Evolutionary conservation across 2,113 vertebrate genomes (phyloP).

Genomic region (Xenopus borealis): DNA sequence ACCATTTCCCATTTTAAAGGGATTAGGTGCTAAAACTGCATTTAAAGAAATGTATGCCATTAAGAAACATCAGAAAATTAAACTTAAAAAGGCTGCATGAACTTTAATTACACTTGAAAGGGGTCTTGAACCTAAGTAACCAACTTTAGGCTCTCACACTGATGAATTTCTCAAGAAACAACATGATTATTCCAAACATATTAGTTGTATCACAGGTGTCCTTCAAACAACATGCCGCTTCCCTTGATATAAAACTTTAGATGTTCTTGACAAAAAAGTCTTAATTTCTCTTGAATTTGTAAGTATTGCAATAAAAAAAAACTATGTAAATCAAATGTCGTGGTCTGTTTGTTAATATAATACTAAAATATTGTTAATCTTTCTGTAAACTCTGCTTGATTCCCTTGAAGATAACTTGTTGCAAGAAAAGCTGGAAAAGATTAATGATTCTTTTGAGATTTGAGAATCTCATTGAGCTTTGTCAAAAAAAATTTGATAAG

Average conservation of each 20-base stretch:
- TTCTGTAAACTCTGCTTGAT: conserved; percentile 48
- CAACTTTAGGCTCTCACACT: conserved; percentile 31
- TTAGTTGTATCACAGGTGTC: conserved; percentile 8
- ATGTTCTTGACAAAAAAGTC: conserved; percentile 7
- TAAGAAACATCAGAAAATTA: conserved; percentile 26
- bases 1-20: conserved; percentile 15
- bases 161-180: conserved; percentile 27
- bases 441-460: conserved; percentile 53
- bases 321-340: conserved; percentile 48
- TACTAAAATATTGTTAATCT: conserved; percentile 38
- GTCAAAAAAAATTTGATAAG: conserved; percentile 52
- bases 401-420: conserved; percentile 51
- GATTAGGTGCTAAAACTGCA: conserved; percentile 5
- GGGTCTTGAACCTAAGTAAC: conserved; percentile 28
- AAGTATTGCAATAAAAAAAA: conserved; percentile 49
- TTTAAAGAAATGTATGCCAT: conserved; percentile 5
- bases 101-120: conserved; percentile 27
- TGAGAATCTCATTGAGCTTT: conserved; percentile 47
- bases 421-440: conserved; percentile 28
- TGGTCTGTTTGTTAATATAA: conserved; percentile 47
- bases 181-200: conserved; percentile 21
- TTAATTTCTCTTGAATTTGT: conserved; percentile 23
- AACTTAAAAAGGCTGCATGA: conserved; percentile 9
- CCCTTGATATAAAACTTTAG: conserved; percentile 32
- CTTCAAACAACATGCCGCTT: conserved; percentile 37